Percentiles rank a stretch among this genome's conserved stretches.
Evolutionary conservation across 2,797 vertebrate species (phyloP).

Genomic region (Syndactyla subalaris): DNA sequence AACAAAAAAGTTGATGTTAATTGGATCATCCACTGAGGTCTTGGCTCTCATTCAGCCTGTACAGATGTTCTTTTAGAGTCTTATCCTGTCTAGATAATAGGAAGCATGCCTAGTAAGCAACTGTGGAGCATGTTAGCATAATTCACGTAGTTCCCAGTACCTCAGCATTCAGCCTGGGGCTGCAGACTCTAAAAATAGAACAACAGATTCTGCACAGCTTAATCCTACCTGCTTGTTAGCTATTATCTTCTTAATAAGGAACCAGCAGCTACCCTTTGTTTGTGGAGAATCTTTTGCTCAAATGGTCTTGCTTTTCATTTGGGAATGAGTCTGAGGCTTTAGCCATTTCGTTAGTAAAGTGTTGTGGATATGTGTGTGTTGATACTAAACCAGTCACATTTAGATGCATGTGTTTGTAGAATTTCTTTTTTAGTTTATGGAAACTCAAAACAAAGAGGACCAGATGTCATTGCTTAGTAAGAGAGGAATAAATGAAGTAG

Average conservation of each 20-base stretch:
- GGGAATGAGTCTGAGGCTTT: neutral
- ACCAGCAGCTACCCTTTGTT: slow-evolving; percentile 5
- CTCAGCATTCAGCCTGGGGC: slow-evolving; percentile 29
- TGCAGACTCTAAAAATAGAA: slow-evolving; percentile 45
- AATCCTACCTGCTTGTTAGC: slow-evolving; percentile 55
- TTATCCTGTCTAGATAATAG: slow-evolving; percentile 68
- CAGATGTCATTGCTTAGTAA: neutral
- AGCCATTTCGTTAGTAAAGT: neutral
- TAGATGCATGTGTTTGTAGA: neutral
- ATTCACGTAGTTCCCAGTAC: slow-evolving; percentile 57
- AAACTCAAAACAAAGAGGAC: neutral
- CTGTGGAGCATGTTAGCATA: slow-evolving; percentile 53
- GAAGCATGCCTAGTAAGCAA: slow-evolving; percentile 66
- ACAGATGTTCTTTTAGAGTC: slow-evolving; percentile 73
- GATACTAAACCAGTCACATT: neutral
- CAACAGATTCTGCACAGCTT: slow-evolving; percentile 38
- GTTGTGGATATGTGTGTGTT: neutral
- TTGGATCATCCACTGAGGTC: slow-evolving; percentile 41
- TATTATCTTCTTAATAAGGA: slow-evolving; percentile 42
- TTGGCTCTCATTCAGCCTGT: slow-evolving; percentile 62
- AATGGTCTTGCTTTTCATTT: slow-evolving; percentile 6
- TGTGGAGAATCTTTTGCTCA: neutral
- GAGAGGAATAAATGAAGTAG: neutral
- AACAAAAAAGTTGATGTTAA: slow-evolving; percentile 63
- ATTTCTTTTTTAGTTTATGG: neutral